Conservation (phyloP, 2,797 vertebrate species). For the Trichosurus vulpecula region DNA sequence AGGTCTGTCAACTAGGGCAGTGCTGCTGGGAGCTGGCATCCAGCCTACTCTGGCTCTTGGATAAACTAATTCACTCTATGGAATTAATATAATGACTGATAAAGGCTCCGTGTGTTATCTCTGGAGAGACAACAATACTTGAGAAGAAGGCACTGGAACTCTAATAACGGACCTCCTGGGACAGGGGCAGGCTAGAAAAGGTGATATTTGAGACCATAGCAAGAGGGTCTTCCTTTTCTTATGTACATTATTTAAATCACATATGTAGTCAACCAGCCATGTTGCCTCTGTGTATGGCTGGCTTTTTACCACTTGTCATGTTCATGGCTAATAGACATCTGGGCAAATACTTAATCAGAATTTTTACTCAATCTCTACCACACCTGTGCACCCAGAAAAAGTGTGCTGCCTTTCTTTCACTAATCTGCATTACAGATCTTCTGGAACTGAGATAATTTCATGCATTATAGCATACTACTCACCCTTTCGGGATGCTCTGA, state of each 20-base stretch:
- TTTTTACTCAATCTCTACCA: not conserved
- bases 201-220: not conserved
- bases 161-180: not conserved
- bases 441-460: not conserved
- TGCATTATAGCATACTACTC: not conserved
- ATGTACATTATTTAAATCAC: not conserved
- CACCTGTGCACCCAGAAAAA: not conserved
- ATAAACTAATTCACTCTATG: not conserved
- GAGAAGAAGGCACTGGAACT: not conserved
- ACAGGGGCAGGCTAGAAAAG: not conserved
- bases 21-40: not conserved
- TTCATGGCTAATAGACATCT: not conserved
- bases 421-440: not conserved
- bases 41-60: not conserved
- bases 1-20: not conserved
- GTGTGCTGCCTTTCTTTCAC: not conserved
- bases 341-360: not conserved
- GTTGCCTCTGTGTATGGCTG: not conserved
- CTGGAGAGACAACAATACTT: not conserved
- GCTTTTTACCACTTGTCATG: not conserved
- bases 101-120: not conserved
- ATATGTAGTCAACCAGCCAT: not conserved
- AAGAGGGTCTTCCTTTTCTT: not conserved
- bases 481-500: not conserved
- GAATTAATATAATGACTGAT: not conserved